Evolutionary conservation across 2,888 invertebrate species (phyloP).

Genomic region (Laspeyria flexula): DNA sequence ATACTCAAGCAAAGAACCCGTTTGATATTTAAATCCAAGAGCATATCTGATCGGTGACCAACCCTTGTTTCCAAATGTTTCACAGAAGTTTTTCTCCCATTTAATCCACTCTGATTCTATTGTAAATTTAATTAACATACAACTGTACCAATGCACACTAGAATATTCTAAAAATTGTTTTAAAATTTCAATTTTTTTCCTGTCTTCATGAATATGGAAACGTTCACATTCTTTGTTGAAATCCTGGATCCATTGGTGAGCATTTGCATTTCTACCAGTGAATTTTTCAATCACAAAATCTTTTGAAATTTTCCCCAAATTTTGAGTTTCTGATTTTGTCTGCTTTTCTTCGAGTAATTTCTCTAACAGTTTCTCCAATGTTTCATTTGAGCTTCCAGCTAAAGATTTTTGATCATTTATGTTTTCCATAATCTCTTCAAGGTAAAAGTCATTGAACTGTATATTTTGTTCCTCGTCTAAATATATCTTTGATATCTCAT

Average conservation of each 20-base stretch:
- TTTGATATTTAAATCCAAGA: slow-evolving; percentile 28
- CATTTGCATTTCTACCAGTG: background rate
- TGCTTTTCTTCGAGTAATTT: slow-evolving; percentile 21
- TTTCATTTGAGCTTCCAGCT: background rate
- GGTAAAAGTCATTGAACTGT: background rate
- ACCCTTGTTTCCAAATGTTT: slow-evolving; percentile 33
- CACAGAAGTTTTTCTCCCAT: slow-evolving; percentile 29
- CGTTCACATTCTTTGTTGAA: slow-evolving; percentile 1
- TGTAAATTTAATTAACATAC: slow-evolving; percentile 24
- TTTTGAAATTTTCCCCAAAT: background rate
- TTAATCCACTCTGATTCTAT: slow-evolving; percentile 24
- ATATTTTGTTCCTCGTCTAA: slow-evolving; percentile 13
- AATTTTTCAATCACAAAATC: slow-evolving; percentile 1
- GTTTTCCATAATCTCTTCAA: background rate
- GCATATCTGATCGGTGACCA: slow-evolving; percentile 37
- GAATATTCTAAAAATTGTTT: slow-evolving; percentile 24
- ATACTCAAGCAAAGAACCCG: background rate
- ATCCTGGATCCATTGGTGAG: background rate
- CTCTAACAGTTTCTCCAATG: slow-evolving; percentile 14
- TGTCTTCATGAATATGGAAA: background rate
- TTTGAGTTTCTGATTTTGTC: slow-evolving; percentile 3
- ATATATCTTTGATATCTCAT: slow-evolving; percentile 10
- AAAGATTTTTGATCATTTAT: background rate
- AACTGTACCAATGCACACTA: slow-evolving; percentile 24
- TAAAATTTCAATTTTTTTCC: background rate